Conservation (phyloP, 2,113 vertebrate species). For the Corythaixoides concolor region DNA sequence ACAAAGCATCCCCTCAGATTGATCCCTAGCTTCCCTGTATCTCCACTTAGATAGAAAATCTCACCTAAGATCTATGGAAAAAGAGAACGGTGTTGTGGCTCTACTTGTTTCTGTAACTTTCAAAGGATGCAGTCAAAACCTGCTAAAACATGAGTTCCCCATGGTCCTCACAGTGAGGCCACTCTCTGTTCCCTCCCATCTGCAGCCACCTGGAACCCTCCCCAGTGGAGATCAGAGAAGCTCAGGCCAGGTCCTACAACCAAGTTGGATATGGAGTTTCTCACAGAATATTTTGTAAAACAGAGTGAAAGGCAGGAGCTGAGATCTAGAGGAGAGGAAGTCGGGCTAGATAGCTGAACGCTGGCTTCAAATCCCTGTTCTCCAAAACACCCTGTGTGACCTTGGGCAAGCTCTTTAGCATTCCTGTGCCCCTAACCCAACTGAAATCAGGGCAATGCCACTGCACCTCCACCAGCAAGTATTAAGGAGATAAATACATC, state of each 20-base stretch:
- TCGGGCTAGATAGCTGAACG: background rate
- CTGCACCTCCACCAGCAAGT: background rate
- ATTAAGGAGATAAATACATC: background rate
- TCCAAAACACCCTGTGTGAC: background rate
- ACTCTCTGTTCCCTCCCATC: background rate
- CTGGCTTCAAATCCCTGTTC: background rate
- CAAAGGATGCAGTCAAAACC: background rate
- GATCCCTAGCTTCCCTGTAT: background rate
- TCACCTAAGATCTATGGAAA: background rate
- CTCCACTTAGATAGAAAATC: background rate
- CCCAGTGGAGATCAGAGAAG: background rate
- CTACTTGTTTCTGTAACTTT: background rate
- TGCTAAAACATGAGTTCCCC: accelerated
- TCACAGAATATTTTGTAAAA: background rate
- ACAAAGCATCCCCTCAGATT: background rate
- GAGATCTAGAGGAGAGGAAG: background rate
- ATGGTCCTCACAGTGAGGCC: background rate
- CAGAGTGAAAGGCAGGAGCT: background rate
- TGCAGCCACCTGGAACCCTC: background rate
- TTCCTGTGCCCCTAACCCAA: background rate
- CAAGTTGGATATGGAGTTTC: accelerated
- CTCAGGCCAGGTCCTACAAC: background rate
- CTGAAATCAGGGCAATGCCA: background rate
- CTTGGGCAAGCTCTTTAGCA: background rate
- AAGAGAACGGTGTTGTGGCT: background rate